Evolutionary conservation across 2,888 invertebrate genomes (phyloP), one percentile per base, ranked within the genome.

Genomic region (Corythucha ciliata): DNA sequence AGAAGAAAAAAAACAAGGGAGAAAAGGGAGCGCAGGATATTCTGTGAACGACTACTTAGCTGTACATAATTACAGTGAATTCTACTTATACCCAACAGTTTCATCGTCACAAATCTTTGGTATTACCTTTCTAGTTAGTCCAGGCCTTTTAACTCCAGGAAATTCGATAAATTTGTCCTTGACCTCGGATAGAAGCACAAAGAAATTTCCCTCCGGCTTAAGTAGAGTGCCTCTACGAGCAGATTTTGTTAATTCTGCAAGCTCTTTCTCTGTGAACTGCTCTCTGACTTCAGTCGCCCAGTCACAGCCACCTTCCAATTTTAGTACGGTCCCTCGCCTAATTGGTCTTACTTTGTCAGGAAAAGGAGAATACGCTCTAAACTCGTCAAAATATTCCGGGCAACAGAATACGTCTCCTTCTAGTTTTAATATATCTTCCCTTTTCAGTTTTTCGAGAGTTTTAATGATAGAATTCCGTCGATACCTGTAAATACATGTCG

Each of bases 111-210:
- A n/a, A n/a, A n/a, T n/a, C n/a, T n/a, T n/a, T n/a, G n/a, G n/a
- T n/a, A 60, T 61, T 14, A 56, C 34, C 7, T 57, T 57, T 37
- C 61, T 53, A 10, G 45, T 29, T 10, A 59, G 46, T 22, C 51
- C 55, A 1, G 60, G 54, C 26, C 59, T 39, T 36, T 53, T 52
- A 8, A 53, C 57, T 3, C 55, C 54, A 6, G 53, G 55, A 24
- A 53, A 57, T 16, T 53, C 57, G 20, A 57, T 42, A 26, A 52
- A 61, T 32, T 48, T 58, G n/a, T 58, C 57, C 16, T 55, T 54
- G 14, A 48, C 45, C 26, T 58, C 58, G 16, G 53, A 46, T 16
- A 42, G 33, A 29, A 40, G 49, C 32, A 55, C 55, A 18, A 57
- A 34, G 27, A 52, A 46, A 7, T 57, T 53, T 10, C 57, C 59